Evolutionary conservation across 64 coral and sea anemone species (phyloP).

Genomic region (Pocillopora verrucosa): DNA sequence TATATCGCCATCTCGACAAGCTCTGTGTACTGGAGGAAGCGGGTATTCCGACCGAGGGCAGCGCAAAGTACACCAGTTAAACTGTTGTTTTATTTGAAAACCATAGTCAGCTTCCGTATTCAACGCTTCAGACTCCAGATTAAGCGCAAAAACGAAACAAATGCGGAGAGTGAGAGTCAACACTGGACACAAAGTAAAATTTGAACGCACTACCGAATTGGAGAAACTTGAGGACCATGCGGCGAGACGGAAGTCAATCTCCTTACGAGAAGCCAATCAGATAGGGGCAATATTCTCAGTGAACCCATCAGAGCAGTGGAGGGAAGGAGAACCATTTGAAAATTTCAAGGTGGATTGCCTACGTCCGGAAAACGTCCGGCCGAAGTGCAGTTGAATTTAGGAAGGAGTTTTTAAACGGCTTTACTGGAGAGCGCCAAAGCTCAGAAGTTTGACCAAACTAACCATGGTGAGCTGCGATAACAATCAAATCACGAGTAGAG

Average conservation of each 20-base stretch:
- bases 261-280: neutral
- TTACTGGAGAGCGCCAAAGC: conserved; percentile 9
- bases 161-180: neutral
- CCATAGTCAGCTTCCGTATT: conserved; percentile 60
- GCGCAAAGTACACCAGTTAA: conserved; percentile 69
- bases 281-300: neutral
- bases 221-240: neutral
- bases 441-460: conserved; percentile 1
- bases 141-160: neutral
- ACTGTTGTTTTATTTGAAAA: conserved; percentile 76
- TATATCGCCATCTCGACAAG: conserved; percentile 86
- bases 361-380: neutral
- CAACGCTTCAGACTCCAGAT: neutral
- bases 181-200: neutral
- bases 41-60: conserved; percentile 76
- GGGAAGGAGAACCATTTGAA: conserved; percentile 28
- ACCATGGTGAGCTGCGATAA: conserved; percentile 24
- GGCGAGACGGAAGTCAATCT: conserved; percentile 16
- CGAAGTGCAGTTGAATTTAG: conserved; percentile 5
- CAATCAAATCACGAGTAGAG: too few species aligned
- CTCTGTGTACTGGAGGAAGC: conserved; percentile 82
- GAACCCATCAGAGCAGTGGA: conserved; percentile 6
- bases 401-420: conserved; percentile 36
- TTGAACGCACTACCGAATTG: conserved; percentile 20
- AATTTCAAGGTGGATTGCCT: neutral